phyloP scores from a whole-genome alignment of 2,797 vertebrate species.

The Periparus ater region DNA sequence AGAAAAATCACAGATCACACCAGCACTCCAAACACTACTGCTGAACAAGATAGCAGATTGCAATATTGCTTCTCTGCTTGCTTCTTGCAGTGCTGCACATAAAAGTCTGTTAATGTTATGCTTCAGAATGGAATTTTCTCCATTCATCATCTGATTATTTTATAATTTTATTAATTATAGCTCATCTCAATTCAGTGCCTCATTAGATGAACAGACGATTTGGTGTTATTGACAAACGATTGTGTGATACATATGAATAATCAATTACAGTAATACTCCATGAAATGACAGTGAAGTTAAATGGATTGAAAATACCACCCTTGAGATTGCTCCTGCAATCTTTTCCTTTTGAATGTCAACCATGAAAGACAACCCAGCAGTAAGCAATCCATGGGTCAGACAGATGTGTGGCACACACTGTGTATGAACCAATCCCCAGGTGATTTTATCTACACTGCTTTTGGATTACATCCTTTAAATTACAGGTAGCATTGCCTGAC shows the following conservation, averaged over 20 bases:
- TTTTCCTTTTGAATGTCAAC: neutral
- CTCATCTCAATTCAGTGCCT: neutral
- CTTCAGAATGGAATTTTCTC: neutral
- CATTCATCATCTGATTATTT: neutral
- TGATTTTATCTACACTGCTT: neutral
- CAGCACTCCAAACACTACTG: neutral
- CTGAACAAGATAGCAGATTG: neutral
- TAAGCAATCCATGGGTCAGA: neutral
- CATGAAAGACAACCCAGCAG: neutral
- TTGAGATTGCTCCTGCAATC: neutral
- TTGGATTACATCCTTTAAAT: neutral
- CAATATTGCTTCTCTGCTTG: neutral
- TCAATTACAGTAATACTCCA: neutral
- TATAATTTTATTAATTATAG: conserved; percentile 13
- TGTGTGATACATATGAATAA: neutral
- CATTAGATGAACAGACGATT: neutral
- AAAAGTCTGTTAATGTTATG: neutral
- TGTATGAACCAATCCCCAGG: neutral
- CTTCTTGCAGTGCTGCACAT: neutral
- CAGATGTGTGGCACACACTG: neutral
- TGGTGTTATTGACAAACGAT: neutral
- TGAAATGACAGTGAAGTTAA: neutral
- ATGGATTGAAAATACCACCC: neutral
- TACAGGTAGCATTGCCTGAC: neutral
- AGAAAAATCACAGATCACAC: neutral